Evolutionary conservation across 2,113 vertebrate species (phyloP), one percentile per base, ranked within the genome.

Genomic region (Microcebus jonahi): DNA sequence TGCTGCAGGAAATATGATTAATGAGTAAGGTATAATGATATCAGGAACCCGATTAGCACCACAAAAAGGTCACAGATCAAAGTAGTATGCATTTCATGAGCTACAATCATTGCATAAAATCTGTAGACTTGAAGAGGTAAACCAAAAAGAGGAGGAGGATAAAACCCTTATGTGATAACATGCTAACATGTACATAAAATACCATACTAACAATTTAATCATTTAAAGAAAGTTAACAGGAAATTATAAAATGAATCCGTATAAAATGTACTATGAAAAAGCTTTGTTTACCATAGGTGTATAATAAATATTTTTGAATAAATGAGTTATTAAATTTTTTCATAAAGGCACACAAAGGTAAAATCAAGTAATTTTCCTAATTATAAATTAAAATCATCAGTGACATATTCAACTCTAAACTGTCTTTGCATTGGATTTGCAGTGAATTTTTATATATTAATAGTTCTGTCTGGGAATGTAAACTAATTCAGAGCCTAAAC

Each of bases 61-160:
- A 98, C 99, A 99, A 98, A 99, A 99, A 99, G 99, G 99, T 99
- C 99, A 99, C 99, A 99, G 99, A 99, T 99, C 99, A 99, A 99
- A 99, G 99, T 97, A 98, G 98, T 98, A 98, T 98, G 98, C 98
- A 99, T 99, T 99, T 99, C 98, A 99, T 98, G 98, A 99, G 98
- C 98, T 98, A 96, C 79, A 98, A 98, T 98, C 98, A 23, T 94
- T 97, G 98, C 65, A 86, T 94, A 97, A 98, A 98, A 98, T 98
- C 98, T 98, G 98, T 67, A 75, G 93, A 88, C 94, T 98, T 98
- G 96, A 98, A 98, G 97, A 98, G 93, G 97, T 63, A 98, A 98
- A 98, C 96, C 86, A 94, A 97, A 98, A 97, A 98, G 96, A 98
- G 96, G 97, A 94, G 96, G 75, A 81, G 31, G 83, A 97, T 96